A percentile compares a stretch with the other conserved stretches of the same genome.
Conservation (phyloP, 1,140 invertebrate species). For the Brachionus paranguensis region DNA sequence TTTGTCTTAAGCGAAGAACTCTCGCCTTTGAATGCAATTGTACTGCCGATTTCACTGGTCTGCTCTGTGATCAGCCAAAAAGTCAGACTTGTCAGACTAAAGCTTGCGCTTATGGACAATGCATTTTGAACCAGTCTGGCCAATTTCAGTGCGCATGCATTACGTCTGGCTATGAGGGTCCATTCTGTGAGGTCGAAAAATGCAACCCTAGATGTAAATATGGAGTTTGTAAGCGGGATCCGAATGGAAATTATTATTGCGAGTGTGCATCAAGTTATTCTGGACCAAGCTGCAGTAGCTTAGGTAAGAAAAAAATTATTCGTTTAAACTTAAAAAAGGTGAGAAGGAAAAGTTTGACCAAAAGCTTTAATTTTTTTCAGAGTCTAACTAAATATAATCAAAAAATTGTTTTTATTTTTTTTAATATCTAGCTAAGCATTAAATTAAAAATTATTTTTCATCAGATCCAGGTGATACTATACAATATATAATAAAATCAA, state of each 20-base stretch:
- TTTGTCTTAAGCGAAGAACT: constrained; percentile 25
- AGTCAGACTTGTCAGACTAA: constrained; percentile 16
- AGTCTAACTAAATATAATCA: no score
- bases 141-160: constrained; percentile 34
- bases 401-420: no score
- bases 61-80: constrained; percentile 35
- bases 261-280: constrained; percentile 4
- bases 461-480: no score
- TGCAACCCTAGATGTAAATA: constrained; percentile 31
- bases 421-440: no score
- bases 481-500: no score
- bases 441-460: no score
- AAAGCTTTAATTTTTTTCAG: no score
- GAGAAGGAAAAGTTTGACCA: no score
- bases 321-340: no score
- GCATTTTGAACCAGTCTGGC: constrained; percentile 1
- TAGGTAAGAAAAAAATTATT: not conserved
- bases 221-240: not conserved
- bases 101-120: constrained; percentile 10
- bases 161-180: constrained; percentile 1
- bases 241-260: constrained; percentile 31
- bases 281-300: constrained; percentile 16
- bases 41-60: not conserved
- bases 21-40: constrained; percentile 33
- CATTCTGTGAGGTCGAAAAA: constrained; percentile 31